Evolutionary conservation across 2,797 vertebrate genomes (phyloP).

Genomic region (Sarcoramphus papa): DNA sequence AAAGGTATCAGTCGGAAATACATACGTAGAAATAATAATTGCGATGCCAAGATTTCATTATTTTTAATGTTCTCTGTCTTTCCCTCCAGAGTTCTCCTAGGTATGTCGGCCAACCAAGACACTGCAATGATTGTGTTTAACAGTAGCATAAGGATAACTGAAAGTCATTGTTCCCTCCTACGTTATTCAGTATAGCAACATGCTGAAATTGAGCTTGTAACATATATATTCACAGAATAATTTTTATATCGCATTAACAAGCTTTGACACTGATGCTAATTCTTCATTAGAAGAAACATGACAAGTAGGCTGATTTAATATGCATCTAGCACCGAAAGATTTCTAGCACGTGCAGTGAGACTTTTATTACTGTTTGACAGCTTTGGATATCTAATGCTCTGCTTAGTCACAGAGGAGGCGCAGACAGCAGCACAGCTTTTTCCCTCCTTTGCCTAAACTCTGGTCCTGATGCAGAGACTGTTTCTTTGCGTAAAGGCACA

Average conservation of each 20-base stretch:
- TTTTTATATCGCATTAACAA: background rate
- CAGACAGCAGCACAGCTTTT: background rate
- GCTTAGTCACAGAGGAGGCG: background rate
- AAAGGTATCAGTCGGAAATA: background rate
- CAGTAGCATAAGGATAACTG: background rate
- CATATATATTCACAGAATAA: background rate
- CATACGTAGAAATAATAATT: background rate
- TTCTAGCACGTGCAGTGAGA: background rate
- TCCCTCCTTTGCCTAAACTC: background rate
- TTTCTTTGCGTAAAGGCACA: background rate
- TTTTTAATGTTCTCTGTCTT: background rate
- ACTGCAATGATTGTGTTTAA: background rate
- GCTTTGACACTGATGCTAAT: background rate
- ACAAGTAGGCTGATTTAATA: background rate
- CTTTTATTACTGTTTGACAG: background rate
- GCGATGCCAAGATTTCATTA: background rate
- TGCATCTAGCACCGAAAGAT: background rate
- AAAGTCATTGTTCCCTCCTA: background rate
- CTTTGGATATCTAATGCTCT: background rate
- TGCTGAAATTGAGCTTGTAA: background rate
- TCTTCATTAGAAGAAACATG: background rate
- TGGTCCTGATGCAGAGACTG: background rate
- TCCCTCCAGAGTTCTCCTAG: background rate
- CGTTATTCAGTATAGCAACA: background rate
- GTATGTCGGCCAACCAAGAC: background rate